phyloP scores from a whole-genome alignment of 2,888 invertebrate genomes.

The Epirrhoe alternata region DNA sequence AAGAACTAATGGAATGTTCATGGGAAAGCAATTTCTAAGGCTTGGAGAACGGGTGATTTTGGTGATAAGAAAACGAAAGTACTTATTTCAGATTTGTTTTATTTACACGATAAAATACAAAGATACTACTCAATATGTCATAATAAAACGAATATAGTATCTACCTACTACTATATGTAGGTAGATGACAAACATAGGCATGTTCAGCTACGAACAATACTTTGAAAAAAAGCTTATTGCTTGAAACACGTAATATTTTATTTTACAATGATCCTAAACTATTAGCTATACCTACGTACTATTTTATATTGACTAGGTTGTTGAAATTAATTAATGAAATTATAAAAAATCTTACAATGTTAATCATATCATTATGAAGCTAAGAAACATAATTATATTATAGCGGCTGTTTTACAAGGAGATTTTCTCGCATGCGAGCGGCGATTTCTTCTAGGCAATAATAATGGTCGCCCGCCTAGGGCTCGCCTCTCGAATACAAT shows the following conservation, averaged over 20 bases:
- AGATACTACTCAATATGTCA: neutral
- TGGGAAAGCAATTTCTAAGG: too few relatives aligned
- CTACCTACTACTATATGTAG: neutral
- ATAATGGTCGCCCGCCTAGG: too few relatives aligned
- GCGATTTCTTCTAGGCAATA: too few relatives aligned
- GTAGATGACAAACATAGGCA: neutral
- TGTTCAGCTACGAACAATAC: slow-evolving; percentile 40
- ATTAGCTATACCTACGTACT: slow-evolving; percentile 18
- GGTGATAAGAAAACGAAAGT: neutral
- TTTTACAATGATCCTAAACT: slow-evolving; percentile 47
- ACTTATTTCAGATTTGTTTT: neutral
- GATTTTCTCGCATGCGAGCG: too few relatives aligned
- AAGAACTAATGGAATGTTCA: too few relatives aligned
- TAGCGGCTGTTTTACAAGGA: too few relatives aligned
- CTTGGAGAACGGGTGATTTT: too few relatives aligned
- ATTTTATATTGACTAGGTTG: slow-evolving; percentile 22
- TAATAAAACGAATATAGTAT: neutral
- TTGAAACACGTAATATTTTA: slow-evolving; percentile 70
- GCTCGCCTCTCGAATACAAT: too few relatives aligned
- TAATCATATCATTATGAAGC: too few relatives aligned
- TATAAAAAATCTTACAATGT: neutral
- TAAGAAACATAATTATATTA: too few relatives aligned
- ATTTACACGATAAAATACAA: slow-evolving; percentile 1
- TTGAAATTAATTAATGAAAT: slow-evolving; percentile 4
- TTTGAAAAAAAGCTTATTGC: slow-evolving; percentile 67